Base-by-base conservation (phyloP, 1,140 invertebrate genomes). In the Drosophila orena region DNA sequence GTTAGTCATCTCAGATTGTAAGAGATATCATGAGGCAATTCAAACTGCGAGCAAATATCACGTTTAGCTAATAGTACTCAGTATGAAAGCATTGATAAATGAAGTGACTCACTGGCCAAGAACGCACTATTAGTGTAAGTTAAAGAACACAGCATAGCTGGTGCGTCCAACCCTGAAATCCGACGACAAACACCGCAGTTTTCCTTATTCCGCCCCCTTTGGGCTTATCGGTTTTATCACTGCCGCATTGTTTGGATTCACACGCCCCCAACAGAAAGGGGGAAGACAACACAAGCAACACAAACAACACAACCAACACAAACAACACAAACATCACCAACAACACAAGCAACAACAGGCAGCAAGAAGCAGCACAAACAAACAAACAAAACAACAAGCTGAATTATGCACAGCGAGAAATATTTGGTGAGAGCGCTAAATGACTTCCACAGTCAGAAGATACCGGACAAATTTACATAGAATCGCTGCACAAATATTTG, bases 211-310 rank as follows among this genome's bases (percentile, higher is more conserved):
- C 47, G 53, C 66, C 46, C 65, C 37, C 34, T 17, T 49, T 34
- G 27, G 30, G 49, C 78, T 85, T 84, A 85, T 86, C 81, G 76
- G 64, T 46, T 54, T 77, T 88, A 89, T 84, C 76, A 83, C 52
- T 89, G 83, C 79, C 84, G 83, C 83, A 89, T 89, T 89, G 77
- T 89, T 80, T 71, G 81, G 50, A 77, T 89, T 89, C 84, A 89
- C 84, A 89, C 84, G 84, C 84, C 84, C 84, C 76, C 77, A 43
- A 62, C 59, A 34, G 40, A 55, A 62, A 54, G 42, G 50, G 46
- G 55, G 54, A 59, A 12, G 55, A 37, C 30, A 71, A 52, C 43
- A 71, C 24, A 56, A 70, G 65, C 30, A 52, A 69, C 46, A 59
- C 43, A 50, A 30, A 4, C 12, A 38, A 4, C 37, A 38, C 11